A percentile compares a stretch with the other conserved stretches of the same genome.
These are phyloP conservation scores for Prunella himalayana DNA, from an alignment of 2,113 vertebrate genomes.

Conservation along the genomic window DNA sequence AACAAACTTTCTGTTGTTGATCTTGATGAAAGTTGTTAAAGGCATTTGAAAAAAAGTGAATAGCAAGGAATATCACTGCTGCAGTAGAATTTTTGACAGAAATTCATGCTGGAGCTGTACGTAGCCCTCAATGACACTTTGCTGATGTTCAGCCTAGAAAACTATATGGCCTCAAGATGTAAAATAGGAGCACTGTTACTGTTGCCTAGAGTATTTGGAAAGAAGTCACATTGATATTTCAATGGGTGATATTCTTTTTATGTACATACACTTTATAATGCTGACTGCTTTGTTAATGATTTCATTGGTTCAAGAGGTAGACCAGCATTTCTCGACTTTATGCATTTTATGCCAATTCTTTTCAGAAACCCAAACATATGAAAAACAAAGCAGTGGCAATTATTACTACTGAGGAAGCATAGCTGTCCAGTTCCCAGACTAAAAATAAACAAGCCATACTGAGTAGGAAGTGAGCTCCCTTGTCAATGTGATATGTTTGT, in stretches of 20 bases:
- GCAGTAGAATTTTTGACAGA: not conserved
- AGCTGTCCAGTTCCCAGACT: conserved; percentile 17
- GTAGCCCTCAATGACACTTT: rapidly evolving
- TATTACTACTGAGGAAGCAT: not conserved
- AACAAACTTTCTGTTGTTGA: not conserved
- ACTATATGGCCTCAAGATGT: not conserved
- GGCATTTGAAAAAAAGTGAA: not conserved
- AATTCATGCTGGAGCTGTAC: not conserved
- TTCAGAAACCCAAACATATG: not conserved
- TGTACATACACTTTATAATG: not conserved
- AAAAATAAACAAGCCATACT: conserved; percentile 7
- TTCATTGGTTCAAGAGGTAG: not conserved
- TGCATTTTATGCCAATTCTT: not conserved
- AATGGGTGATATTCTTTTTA: not conserved
- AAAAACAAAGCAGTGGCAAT: not conserved
- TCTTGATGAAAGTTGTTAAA: not conserved
- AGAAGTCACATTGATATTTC: not conserved
- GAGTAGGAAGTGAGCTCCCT: not conserved
- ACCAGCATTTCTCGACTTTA: not conserved
- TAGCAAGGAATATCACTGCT: not conserved
- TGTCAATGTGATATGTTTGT: not conserved
- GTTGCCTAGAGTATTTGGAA: not conserved
- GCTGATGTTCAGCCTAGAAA: not conserved
- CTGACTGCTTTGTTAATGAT: not conserved
- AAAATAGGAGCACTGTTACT: not conserved